Percentiles rank a stretch among this genome's conserved stretches.
These are phyloP conservation scores for Sarcoramphus papa DNA, from an alignment of 2,797 vertebrate species.

Conservation along the genomic window DNA sequence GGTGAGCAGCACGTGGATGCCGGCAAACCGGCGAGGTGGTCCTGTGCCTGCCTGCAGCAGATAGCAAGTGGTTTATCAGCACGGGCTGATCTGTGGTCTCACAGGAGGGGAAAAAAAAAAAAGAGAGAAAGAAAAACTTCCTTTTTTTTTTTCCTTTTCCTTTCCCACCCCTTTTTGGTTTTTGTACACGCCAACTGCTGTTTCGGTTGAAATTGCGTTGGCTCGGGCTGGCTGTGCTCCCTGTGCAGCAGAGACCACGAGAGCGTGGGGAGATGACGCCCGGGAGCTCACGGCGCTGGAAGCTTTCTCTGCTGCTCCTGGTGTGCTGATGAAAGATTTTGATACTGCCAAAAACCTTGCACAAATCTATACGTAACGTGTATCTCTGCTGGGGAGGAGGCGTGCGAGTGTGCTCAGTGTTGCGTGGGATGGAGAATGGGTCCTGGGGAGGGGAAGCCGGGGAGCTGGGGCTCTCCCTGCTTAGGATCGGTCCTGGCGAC, in stretches of 20 bases:
- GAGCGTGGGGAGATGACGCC: neutral
- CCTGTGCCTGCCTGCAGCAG: conserved; percentile 29
- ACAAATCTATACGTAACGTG: rapidly evolving
- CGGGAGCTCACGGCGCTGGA: neutral
- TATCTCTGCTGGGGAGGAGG: neutral
- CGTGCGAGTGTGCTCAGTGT: rapidly evolving
- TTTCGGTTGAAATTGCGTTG: neutral
- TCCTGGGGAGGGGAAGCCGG: neutral
- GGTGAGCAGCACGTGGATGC: rapidly evolving
- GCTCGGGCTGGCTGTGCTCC: neutral
- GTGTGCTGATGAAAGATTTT: neutral
- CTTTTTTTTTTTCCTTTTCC: neutral
- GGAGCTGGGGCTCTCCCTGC: neutral
- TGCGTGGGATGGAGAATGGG: neutral
- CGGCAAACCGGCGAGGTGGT: rapidly evolving
- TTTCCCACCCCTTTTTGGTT: neutral
- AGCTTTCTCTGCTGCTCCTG: neutral
- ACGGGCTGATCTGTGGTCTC: conserved; percentile 13
- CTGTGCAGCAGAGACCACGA: neutral
- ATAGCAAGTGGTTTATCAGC: conserved; percentile 10
- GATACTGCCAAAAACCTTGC: neutral
- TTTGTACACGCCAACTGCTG: neutral
- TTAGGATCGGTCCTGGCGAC: too few species aligned
- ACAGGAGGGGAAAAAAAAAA: neutral
- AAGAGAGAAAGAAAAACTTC: neutral